These are phyloP conservation scores for Pelusios castaneus DNA, from an alignment of 2,113 vertebrate genomes.

Conservation along the genomic window DNA sequence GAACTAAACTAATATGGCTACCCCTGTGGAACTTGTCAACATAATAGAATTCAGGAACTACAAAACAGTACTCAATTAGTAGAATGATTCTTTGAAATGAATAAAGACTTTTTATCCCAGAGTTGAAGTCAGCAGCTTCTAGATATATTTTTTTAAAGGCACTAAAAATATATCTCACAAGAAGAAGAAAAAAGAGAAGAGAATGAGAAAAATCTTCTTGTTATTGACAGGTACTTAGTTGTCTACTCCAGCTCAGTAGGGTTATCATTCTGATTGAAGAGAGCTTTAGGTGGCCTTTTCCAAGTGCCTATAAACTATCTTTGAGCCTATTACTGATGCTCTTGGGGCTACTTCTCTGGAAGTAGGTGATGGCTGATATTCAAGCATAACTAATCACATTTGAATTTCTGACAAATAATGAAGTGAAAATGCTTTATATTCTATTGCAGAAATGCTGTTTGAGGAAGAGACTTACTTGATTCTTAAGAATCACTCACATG, in stretches of 20 bases:
- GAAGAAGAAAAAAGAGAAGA: background rate
- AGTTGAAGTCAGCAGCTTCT: background rate
- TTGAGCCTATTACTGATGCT: background rate
- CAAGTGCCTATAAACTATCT: background rate
- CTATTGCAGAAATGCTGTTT: background rate
- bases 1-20: too few relatives aligned
- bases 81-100: background rate
- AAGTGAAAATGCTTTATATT: background rate
- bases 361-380: background rate
- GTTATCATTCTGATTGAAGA: background rate
- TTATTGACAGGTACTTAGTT: background rate
- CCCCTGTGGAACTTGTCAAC: too few relatives aligned
- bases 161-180: background rate
- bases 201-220: background rate
- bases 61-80: conserved; percentile 5
- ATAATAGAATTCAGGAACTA: background rate
- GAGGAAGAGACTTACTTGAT: background rate
- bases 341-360: background rate
- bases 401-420: background rate
- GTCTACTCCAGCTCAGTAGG: background rate
- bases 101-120: background rate
- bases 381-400: background rate
- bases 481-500: background rate
- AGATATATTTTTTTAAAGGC: background rate
- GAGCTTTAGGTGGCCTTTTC: background rate